phyloP scores from a whole-genome alignment of 1,140 invertebrate species.

The Drosophila neocordata region DNA sequence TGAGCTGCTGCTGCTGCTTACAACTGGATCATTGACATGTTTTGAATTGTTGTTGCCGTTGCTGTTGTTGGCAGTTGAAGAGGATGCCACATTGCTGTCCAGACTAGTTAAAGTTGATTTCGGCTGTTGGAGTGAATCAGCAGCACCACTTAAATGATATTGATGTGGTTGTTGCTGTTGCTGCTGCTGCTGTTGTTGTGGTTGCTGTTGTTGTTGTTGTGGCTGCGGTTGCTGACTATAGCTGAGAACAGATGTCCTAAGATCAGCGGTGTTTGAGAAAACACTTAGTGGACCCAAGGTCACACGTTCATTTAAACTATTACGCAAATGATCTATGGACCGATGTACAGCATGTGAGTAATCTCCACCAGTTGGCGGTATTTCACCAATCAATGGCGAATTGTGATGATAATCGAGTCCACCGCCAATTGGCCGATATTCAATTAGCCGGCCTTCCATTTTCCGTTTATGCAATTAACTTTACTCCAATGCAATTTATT shows the following conservation, averaged over 20 bases:
- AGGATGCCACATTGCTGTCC: conserved; percentile 37
- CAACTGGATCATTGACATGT: conserved; percentile 62
- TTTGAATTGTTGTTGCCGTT: conserved; percentile 43
- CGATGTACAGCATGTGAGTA: conserved; percentile 87
- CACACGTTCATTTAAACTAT: conserved; percentile 85
- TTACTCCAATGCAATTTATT: conserved; percentile 14
- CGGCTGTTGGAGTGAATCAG: conserved; percentile 29
- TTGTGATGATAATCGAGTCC: conserved; percentile 86
- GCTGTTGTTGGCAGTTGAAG: conserved; percentile 63
- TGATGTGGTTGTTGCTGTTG: conserved; percentile 61
- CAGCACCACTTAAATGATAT: conserved; percentile 23
- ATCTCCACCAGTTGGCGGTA: conserved; percentile 83
- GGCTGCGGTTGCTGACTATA: conserved; percentile 67
- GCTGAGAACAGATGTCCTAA: conserved; percentile 72
- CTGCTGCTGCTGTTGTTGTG: conserved; percentile 53
- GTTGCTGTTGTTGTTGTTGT: conserved; percentile 60
- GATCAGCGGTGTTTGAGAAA: conserved; percentile 75
- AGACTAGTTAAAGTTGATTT: conserved; percentile 49
- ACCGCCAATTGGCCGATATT: conserved; percentile 85
- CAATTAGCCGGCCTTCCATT: conserved; percentile 86
- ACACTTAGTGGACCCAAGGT: conserved; percentile 82
- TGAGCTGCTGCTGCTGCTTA: conserved; percentile 62
- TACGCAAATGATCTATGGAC: conserved; percentile 87
- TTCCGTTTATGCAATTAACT: conserved; percentile 38
- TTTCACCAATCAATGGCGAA: conserved; percentile 86